phyloP scores from a whole-genome alignment of 1,140 invertebrate species.

The Antheraea pernyi region DNA sequence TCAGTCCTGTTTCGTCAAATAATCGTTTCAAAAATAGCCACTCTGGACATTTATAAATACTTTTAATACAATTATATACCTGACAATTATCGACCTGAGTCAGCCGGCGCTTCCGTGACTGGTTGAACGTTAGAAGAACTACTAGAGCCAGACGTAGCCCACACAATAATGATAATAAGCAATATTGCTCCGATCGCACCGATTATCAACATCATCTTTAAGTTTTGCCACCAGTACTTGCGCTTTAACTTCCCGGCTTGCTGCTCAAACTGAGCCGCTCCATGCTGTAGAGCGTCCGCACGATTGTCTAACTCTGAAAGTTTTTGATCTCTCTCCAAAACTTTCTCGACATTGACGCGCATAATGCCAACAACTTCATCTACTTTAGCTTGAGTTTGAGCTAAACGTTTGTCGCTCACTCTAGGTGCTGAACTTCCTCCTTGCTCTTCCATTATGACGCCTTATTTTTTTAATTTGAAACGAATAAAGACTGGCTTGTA shows the following conservation, averaged over 20 bases:
- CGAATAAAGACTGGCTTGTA: neutral
- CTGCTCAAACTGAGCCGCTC: slow-evolving; percentile 90
- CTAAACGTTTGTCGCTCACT: slow-evolving; percentile 87
- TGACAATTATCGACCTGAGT: slow-evolving; percentile 43
- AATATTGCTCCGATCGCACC: slow-evolving; percentile 90
- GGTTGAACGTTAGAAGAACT: slow-evolving; percentile 18
- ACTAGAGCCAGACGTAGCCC: slow-evolving; percentile 50
- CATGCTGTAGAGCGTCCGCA: slow-evolving; percentile 97
- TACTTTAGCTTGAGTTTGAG: slow-evolving; percentile 97
- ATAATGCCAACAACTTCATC: slow-evolving; percentile 99
- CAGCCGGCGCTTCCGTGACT: slow-evolving; percentile 88
- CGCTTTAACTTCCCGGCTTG: slow-evolving; percentile 97
- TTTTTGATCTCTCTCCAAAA: slow-evolving; percentile 97
- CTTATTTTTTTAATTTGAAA: slow-evolving; percentile 7
- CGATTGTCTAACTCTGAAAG: slow-evolving; percentile 97
- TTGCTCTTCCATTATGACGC: slow-evolving; percentile 68
- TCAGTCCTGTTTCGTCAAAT: slow-evolving; percentile 43
- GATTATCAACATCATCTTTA: slow-evolving; percentile 98
- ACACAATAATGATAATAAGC: slow-evolving; percentile 90
- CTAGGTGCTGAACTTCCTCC: slow-evolving; percentile 69
- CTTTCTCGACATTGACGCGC: slow-evolving; percentile 99
- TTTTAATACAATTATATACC: slow-evolving; percentile 7
- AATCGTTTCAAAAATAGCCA: slow-evolving; percentile 16
- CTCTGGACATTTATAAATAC: neutral
- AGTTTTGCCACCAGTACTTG: slow-evolving; percentile 98